Evolutionary conservation across 2,113 vertebrate genomes (phyloP), one percentile per base, ranked within the genome.

Genomic region (Tautogolabrus adspersus): DNA sequence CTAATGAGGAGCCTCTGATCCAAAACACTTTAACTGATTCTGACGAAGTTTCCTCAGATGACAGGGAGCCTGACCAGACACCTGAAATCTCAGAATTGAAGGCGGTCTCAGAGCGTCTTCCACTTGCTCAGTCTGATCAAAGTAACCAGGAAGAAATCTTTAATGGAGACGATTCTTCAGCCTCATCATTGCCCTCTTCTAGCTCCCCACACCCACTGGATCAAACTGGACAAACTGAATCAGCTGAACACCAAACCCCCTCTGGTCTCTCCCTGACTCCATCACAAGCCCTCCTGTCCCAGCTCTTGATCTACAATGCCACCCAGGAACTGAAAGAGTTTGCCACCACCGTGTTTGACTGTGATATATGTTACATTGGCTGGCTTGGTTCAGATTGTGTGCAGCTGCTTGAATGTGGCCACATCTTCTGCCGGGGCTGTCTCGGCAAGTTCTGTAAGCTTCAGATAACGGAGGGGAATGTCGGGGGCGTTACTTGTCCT

Each of bases 391-490:
- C 93, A 0, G 95, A 96, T 4, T 96, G 96, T 56, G 91, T 95
- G 82, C 81, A 94, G 88, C 92, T 98, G 82, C 37, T 60, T 0
- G 94, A 94, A 19, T 98, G 97, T 58, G 92, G 92, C 47, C 97
- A 98, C 5, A 92, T 97, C 18, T 96, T 96, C 92, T 98, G 97
- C 84, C 92, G 79, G 68, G 77, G 88, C 1, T 98, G 96, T 92
- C 90, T 97, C 40, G 89, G 93, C 52, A 91, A 96, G 90, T 95
- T 96, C 91, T 98, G 96, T 83, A 94, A 93, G 80, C 92, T 96
- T 59, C 95, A 94, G 87, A 98, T 98, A 86, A 93, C 83, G 79
- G 96, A 97, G 0, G 97, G 97, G 0, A 95, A 96, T 58, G 94
- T 97, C 46, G 92, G 62, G 3, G 93, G 91, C 6, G 95, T 97